Conservation (phyloP, 2,797 vertebrate genomes). For the Cheirogaleus major region DNA sequence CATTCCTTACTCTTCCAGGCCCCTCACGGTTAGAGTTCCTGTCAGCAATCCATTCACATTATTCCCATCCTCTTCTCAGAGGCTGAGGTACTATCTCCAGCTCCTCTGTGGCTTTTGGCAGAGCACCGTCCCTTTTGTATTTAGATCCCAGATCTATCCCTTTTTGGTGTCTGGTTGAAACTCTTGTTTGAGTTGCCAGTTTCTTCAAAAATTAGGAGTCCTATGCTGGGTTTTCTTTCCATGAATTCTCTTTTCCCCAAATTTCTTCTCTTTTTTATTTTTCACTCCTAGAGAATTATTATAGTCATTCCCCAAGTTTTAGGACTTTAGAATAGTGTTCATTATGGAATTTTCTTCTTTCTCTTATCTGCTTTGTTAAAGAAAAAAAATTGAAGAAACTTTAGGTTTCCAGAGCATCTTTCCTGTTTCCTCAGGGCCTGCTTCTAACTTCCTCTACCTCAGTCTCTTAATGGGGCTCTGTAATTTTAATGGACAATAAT, state of each 20-base stretch:
- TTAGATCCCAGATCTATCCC: not conserved
- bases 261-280: not conserved
- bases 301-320: not conserved
- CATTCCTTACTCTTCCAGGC: not conserved
- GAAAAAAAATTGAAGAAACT: not conserved
- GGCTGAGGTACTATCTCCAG: not conserved
- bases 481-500: constrained; percentile 15
- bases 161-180: not conserved
- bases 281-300: not conserved
- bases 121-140: not conserved
- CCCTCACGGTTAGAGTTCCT: not conserved
- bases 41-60: not conserved
- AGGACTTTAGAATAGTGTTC: not conserved
- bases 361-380: constrained; percentile 28
- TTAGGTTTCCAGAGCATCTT: not conserved
- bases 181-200: not conserved
- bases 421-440: not conserved
- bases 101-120: not conserved
- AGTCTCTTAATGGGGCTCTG: constrained; percentile 19
- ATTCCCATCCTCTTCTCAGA: not conserved
- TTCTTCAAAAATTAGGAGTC: not conserved
- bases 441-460: not conserved
- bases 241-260: not conserved
- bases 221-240: not conserved
- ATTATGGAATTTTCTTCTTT: not conserved